phyloP scores from a whole-genome alignment of 2,888 invertebrate genomes.

The Steromphala cineraria region DNA sequence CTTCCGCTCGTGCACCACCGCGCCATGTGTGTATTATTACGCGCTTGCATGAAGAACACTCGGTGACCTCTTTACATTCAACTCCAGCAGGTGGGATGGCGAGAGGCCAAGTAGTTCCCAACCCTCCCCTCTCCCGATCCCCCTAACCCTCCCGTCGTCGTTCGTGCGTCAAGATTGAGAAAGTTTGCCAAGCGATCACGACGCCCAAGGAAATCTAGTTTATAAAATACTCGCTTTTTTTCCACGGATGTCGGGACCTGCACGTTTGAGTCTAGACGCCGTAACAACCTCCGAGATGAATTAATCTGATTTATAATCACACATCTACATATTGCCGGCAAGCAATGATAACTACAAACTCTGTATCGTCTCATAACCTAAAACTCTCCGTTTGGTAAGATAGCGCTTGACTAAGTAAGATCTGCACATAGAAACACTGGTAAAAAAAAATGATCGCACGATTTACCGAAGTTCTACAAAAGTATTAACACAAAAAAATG shows the following conservation, averaged over 20 bases:
- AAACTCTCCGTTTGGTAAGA: too few relatives aligned
- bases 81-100: neutral
- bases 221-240: neutral
- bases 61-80: neutral
- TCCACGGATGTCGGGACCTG: neutral
- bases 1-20: neutral
- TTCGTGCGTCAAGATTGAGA: neutral
- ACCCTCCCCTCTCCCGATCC: neutral
- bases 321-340: too few relatives aligned
- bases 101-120: neutral
- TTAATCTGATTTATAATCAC: neutral
- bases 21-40: constrained; percentile 5
- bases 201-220: neutral
- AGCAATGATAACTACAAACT: too few relatives aligned
- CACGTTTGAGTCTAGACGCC: neutral
- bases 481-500: too few relatives aligned
- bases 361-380: too few relatives aligned
- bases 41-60: neutral
- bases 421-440: too few relatives aligned
- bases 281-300: neutral
- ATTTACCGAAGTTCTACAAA: too few relatives aligned
- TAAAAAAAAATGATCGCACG: too few relatives aligned
- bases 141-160: neutral
- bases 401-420: too few relatives aligned
- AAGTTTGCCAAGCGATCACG: neutral